Evolutionary conservation across 37 sponge, comb jelly and placozoan genomes (phyloP), one percentile per base, ranked within the genome.

Genomic region (Crambe crambe): DNA sequence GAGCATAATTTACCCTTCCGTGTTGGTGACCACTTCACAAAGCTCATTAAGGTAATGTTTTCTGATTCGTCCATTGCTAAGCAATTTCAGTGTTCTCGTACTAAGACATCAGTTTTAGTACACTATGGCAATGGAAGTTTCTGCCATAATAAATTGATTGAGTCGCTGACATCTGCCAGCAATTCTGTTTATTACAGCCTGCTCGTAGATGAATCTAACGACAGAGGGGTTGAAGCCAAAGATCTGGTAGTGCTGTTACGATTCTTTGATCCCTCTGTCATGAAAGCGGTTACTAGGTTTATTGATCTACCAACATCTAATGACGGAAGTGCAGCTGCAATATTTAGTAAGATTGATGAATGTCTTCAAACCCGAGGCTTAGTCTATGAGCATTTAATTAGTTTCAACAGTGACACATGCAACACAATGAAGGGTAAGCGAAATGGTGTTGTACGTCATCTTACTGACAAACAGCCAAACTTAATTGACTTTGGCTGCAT

Each of bases 291-390:
- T 42, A 70, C 42, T 26, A 20, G 71, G 9, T 70, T 70, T 40
- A 26, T 70, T 15, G 71, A 38, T 41, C 42, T 70, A 5, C 71
- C 71, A 3, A 70, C 71, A 40, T 41, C 71, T 25, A 70, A 70
- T 40, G 43, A 70, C 39, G 71, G 71, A 27, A 70, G 36, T 20
- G 68, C 68, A 37, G 68, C 68, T 26, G 36, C 68, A 26, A 67
- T 67, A 20, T 67, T 67, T 67, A 6, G 6, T 62, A 62, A 62
- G 21, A 62, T 62, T 62, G n/a, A 62, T 62, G 64, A 20, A 23
- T 62, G 64, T 62, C 64, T 62, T 27, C 25, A 27, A 27, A 23
- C 6, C 64, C 15, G 25, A n/a, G 64, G 64, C 21, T 62, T 20
- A 62, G 15, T 51, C n/a, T 62, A 62, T 62, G 64, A 62, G 15